These are phyloP conservation scores for Andrena trimmerana DNA, from an alignment of 2,888 invertebrate genomes.

Conservation along the genomic window DNA sequence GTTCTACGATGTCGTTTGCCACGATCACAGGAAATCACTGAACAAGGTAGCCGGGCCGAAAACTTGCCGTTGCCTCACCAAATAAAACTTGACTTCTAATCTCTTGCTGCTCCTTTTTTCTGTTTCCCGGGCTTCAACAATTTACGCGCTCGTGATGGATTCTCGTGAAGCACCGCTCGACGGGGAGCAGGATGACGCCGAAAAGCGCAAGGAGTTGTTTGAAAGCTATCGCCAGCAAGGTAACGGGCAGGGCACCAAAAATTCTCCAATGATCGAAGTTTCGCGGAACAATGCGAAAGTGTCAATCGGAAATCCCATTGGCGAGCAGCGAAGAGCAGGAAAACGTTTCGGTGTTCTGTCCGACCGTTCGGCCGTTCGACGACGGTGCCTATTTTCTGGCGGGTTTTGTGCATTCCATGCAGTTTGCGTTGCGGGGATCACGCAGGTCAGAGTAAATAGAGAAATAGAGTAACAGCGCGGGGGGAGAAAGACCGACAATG, in stretches of 20 bases:
- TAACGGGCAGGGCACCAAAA: not conserved
- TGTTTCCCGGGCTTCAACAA: no score
- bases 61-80: not conserved
- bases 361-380: constrained; percentile 19
- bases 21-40: constrained; percentile 52
- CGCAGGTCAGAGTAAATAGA: constrained; percentile 57
- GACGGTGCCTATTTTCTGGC: constrained; percentile 60
- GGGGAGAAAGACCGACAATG: constrained; percentile 34
- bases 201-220: not conserved
- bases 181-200: not conserved
- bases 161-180: not conserved
- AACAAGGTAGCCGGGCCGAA: constrained; percentile 31
- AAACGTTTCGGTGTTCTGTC: constrained; percentile 40
- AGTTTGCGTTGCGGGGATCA: constrained; percentile 67
- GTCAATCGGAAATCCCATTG: constrained; percentile 55
- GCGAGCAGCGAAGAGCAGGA: constrained; percentile 21
- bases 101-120: not conserved
- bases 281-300: constrained; percentile 26
- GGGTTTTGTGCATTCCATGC: constrained; percentile 70
- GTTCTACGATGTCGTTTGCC: constrained; percentile 60
- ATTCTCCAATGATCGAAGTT: not conserved
- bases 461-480: constrained; percentile 49
- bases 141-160: not conserved
- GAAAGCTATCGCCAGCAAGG: not conserved
- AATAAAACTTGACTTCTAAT: constrained; percentile 52